A percentile compares a stretch with the other conserved stretches of the same genome.
Evolutionary conservation across 1,140 invertebrate species (phyloP).

Genomic region (Lycorma delicatula): DNA sequence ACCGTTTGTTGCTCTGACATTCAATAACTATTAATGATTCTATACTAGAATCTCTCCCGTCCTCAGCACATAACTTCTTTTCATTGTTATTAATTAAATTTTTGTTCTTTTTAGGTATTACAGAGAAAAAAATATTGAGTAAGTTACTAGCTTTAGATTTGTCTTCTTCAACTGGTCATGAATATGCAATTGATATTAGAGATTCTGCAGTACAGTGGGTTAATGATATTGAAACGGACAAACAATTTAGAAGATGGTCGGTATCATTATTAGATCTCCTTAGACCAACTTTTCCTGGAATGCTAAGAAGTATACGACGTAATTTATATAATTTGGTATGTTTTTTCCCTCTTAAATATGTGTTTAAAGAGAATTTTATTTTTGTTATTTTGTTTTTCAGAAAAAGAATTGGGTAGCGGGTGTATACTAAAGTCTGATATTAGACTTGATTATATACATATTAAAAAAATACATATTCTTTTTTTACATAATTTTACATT

Average conservation of each 20-base stretch:
- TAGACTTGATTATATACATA: too few relatives aligned
- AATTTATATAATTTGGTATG: slow-evolving; percentile 89
- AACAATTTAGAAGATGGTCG: slow-evolving; percentile 79
- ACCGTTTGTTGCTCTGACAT: too few relatives aligned
- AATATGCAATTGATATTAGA: slow-evolving; percentile 88
- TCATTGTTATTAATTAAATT: too few relatives aligned
- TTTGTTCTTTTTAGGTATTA: slow-evolving; percentile 29
- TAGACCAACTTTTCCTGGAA: slow-evolving; percentile 92
- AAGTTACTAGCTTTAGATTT: slow-evolving; percentile 69
- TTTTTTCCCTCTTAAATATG: slow-evolving; percentile 2
- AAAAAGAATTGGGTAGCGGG: too few relatives aligned
- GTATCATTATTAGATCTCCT: slow-evolving; percentile 80
- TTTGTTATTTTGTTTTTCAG: too few relatives aligned
- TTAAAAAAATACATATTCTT: too few relatives aligned
- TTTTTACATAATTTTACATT: too few relatives aligned
- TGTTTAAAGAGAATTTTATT: too few relatives aligned
- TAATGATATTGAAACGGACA: slow-evolving; percentile 91
- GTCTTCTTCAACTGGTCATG: slow-evolving; percentile 44
- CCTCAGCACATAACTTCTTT: too few relatives aligned
- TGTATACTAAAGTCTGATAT: too few relatives aligned
- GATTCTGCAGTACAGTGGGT: slow-evolving; percentile 88
- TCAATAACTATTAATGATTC: too few relatives aligned
- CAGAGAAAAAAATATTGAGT: slow-evolving; percentile 26
- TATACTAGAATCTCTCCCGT: too few relatives aligned
- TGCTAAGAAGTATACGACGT: slow-evolving; percentile 85